Conservation (phyloP, 1,140 invertebrate species). For the Atta texana region DNA sequence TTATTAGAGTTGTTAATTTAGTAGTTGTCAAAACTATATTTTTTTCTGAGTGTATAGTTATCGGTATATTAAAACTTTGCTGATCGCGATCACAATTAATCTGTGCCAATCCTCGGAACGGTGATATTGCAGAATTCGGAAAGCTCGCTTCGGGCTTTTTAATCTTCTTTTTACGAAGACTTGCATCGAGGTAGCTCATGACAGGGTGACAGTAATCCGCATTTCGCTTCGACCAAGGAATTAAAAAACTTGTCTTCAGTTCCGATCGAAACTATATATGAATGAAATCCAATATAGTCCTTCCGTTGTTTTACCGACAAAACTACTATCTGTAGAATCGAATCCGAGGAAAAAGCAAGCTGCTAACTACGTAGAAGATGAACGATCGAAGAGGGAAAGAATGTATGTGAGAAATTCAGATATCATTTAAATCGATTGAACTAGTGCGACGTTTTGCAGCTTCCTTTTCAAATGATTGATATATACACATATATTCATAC, state of each 20-base stretch:
- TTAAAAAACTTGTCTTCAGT: neutral
- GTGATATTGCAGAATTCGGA: conserved; percentile 17
- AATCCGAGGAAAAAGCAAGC: neutral
- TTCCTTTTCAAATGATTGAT: conserved; percentile 23
- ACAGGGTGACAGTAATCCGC: neutral
- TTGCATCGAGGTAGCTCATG: neutral
- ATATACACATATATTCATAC: neutral
- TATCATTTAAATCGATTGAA: conserved; percentile 40
- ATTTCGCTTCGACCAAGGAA: neutral
- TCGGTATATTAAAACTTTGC: conserved; percentile 24
- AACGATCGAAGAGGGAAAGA: conserved; percentile 36
- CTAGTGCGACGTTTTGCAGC: neutral
- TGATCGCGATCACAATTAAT: neutral
- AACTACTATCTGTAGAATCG: neutral
- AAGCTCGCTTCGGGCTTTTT: neutral
- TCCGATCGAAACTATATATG: neutral
- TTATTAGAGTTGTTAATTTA: no score
- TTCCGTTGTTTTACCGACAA: neutral
- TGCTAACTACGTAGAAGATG: conserved; percentile 25
- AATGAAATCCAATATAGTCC: neutral
- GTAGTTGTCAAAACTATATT: no score
- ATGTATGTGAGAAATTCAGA: conserved; percentile 21
- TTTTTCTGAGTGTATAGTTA: neutral
- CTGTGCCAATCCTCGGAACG: neutral
- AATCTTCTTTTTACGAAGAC: neutral